Base-by-base conservation (phyloP, 2,113 vertebrate species). In the Chlorodrepanis virens region DNA sequence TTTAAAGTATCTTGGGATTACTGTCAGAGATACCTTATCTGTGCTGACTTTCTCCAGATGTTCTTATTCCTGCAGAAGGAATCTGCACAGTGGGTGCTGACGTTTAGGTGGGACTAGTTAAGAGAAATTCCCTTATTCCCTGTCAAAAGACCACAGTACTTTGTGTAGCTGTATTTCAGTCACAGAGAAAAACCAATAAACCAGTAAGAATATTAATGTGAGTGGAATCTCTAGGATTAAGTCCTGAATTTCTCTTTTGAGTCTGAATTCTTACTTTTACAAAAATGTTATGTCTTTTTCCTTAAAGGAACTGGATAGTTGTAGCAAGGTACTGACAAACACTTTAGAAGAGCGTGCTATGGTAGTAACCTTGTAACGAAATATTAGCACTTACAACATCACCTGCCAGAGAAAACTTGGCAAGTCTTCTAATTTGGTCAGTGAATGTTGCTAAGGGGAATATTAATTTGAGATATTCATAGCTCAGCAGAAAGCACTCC, bases 381-480 rank as follows among this genome's bases (percentile, higher is more conserved):
- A 77, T 75, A 52, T 14, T 6, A 60, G 68, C 68, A 52, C 29
- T 92, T 77, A 91, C 52, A 80, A 10, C 28, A 52, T 77, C 86
- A 87, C 82, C 89, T 96, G 95, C 84, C 91, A 95, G 87, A 86
- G 50, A 88, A 96, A 89, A 93, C 79, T 88, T 94, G 88, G 81
- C 87, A 76, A 22, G 6, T 42, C 35, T 92, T 92, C 79, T 77
- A 8, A 81, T 94, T 82, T 95, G 91, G 75, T 77, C 82, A 88
- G 75, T 61, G 84, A 88, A 78, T 60, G 28, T 49, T 91, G 75
- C 71, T 71, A 78, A 88, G 76, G 76, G 67, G 63, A 87, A 86
- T 79, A 87, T 76, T 77, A 94, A 93, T 97, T 87, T 89, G 65
- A 93, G 69, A 70, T 90, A 54, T 42, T 92, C 72, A 50, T 47